Conservation (phyloP, 2,888 invertebrate genomes). For the Brenthis ino region DNA sequence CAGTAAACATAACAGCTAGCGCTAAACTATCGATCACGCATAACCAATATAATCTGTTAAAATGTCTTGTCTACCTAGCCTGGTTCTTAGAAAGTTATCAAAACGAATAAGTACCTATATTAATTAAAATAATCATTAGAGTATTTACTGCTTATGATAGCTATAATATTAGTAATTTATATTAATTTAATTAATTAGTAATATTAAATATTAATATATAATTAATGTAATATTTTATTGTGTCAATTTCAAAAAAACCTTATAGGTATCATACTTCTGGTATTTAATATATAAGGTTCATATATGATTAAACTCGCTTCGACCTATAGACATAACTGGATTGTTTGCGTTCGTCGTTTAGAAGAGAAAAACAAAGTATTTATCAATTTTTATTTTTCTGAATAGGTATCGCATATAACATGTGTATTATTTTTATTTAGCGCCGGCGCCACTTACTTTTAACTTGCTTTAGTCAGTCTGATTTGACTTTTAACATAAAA, state of each 20-base stretch:
- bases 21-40: constrained; percentile 41
- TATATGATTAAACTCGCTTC: too few relatives aligned
- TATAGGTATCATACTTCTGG: too few relatives aligned
- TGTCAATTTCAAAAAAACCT: too few relatives aligned
- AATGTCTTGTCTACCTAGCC: constrained; percentile 13
- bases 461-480: background rate
- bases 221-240: too few relatives aligned
- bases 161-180: too few relatives aligned
- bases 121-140: too few relatives aligned
- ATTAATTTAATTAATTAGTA: too few relatives aligned
- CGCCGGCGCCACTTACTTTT: constrained; percentile 15
- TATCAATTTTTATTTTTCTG: background rate
- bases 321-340: constrained; percentile 7
- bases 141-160: too few relatives aligned
- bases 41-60: constrained; percentile 26
- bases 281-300: too few relatives aligned
- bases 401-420: background rate
- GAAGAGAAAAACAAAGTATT: constrained; percentile 4
- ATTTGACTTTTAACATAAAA: constrained; percentile 1
- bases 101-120: background rate
- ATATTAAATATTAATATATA: too few relatives aligned
- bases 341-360: constrained; percentile 8
- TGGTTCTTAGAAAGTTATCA: constrained; percentile 18
- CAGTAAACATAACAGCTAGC: constrained; percentile 33
- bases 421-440: constrained; percentile 9